These are phyloP conservation scores for Melitaea cinxia DNA, from an alignment of 1,140 invertebrate genomes.

Conservation along the genomic window DNA sequence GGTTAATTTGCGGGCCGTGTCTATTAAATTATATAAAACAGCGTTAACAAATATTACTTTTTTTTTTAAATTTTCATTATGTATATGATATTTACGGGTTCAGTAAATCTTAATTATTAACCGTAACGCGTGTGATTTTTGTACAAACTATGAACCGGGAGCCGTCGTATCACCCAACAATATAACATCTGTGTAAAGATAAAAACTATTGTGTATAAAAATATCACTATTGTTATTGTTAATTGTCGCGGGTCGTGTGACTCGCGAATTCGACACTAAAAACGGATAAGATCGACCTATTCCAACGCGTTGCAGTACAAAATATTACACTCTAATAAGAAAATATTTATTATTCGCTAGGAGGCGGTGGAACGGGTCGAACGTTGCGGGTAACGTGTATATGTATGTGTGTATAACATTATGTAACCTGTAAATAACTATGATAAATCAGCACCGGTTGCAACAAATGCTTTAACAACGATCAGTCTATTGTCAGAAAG, in stretches of 20 bases:
- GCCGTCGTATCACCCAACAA: slow-evolving; percentile 78
- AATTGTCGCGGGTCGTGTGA: slow-evolving; percentile 50
- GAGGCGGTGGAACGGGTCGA: slow-evolving; percentile 50
- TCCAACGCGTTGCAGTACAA: slow-evolving; percentile 61
- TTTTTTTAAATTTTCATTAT: slow-evolving; percentile 38
- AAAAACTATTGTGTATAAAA: slow-evolving; percentile 80
- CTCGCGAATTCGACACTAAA: slow-evolving; percentile 62
- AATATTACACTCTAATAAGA: slow-evolving; percentile 73
- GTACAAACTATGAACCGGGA: slow-evolving; percentile 79
- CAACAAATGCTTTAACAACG: slow-evolving; percentile 80
- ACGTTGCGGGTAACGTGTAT: slow-evolving; percentile 65
- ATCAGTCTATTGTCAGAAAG: slow-evolving; percentile 81
- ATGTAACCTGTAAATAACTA: slow-evolving; percentile 81
- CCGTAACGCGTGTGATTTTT: slow-evolving; percentile 63
- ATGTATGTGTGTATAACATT: slow-evolving; percentile 67
- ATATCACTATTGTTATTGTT: slow-evolving; percentile 78
- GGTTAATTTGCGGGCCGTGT: neutral
- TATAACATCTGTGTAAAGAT: slow-evolving; percentile 78
- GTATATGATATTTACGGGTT: slow-evolving; percentile 35
- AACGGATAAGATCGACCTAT: slow-evolving; percentile 55
- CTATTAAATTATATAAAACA: slow-evolving; percentile 27
- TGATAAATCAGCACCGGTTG: slow-evolving; percentile 80
- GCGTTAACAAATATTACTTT: slow-evolving; percentile 48
- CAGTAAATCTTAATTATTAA: slow-evolving; percentile 59
- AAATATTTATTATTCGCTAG: slow-evolving; percentile 67